Conservation (phyloP, 2,888 invertebrate genomes). For the Mimas tiliae region DNA sequence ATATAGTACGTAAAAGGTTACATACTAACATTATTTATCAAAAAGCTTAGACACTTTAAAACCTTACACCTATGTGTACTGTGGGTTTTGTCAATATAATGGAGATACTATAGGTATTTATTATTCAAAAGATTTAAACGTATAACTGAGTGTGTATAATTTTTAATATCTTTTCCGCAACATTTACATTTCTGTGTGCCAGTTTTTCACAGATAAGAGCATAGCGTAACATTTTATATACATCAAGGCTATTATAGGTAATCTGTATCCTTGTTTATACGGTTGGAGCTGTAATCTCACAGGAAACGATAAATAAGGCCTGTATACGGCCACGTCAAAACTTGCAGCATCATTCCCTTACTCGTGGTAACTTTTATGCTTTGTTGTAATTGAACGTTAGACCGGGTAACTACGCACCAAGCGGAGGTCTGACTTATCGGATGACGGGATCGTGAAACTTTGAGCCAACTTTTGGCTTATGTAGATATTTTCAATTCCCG, state of each 20-base stretch:
- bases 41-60: too few species aligned
- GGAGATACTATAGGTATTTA: neutral
- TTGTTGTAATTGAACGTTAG: conserved; percentile 57
- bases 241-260: conserved; percentile 45
- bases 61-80: too few species aligned
- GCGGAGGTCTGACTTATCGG: conserved; percentile 28
- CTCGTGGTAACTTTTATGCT: conserved; percentile 57
- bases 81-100: neutral
- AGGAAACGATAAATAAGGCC: conserved; percentile 62
- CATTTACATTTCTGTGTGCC: conserved; percentile 31
- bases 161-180: conserved; percentile 38
- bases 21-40: too few species aligned
- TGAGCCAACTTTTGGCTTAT: conserved; percentile 30
- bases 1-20: too few species aligned
- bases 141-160: conserved; percentile 28
- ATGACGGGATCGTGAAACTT: conserved; percentile 26
- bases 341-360: conserved; percentile 55
- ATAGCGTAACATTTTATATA: conserved; percentile 54
- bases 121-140: neutral
- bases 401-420: conserved; percentile 40
- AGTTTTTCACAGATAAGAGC: conserved; percentile 45
- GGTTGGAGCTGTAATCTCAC: conserved; percentile 57
- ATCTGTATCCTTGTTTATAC: conserved; percentile 58
- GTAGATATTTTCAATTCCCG: conserved; percentile 27
- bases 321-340: conserved; percentile 52